Conservation (phyloP, 2,113 vertebrate genomes). For the Saguinus imperator region DNA sequence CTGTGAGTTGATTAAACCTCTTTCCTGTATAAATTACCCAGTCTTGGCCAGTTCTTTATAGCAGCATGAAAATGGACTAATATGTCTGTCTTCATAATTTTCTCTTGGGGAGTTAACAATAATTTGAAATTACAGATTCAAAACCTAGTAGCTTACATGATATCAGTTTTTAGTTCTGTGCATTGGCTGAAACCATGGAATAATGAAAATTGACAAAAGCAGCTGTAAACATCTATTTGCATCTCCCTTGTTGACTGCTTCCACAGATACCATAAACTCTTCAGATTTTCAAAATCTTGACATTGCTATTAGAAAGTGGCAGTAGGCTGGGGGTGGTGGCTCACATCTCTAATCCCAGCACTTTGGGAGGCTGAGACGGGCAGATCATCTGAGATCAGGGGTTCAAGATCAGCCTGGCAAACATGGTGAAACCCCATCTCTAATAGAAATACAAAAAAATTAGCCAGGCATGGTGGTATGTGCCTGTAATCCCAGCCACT, state of each 20-base stretch:
- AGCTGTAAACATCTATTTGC: not conserved
- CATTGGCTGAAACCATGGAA: not conserved
- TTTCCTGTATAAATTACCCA: too few relatives aligned
- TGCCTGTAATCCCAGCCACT: too few relatives aligned
- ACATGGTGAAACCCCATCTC: too few relatives aligned
- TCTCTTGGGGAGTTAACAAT: not conserved
- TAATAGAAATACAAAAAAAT: too few relatives aligned
- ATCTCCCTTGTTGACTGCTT: not conserved
- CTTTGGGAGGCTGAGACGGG: too few relatives aligned
- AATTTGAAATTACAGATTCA: constrained; percentile 3
- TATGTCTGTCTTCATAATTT: not conserved
- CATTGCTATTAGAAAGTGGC: not conserved
- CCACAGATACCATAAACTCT: not conserved
- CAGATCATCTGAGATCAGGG: too few relatives aligned
- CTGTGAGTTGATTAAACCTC: too few relatives aligned
- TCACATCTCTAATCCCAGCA: too few relatives aligned
- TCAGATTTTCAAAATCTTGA: not conserved
- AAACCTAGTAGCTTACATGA: not conserved
- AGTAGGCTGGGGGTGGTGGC: not conserved
- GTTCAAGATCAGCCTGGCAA: too few relatives aligned
- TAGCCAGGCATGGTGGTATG: too few relatives aligned
- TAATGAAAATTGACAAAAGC: not conserved
- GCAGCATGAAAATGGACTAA: too few relatives aligned
- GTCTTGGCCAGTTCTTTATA: too few relatives aligned
- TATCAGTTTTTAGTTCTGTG: not conserved